Percentiles rank a stretch among this genome's conserved stretches.
Conservation (phyloP, 1,140 invertebrate genomes). For the Plutomurus gul region DNA sequence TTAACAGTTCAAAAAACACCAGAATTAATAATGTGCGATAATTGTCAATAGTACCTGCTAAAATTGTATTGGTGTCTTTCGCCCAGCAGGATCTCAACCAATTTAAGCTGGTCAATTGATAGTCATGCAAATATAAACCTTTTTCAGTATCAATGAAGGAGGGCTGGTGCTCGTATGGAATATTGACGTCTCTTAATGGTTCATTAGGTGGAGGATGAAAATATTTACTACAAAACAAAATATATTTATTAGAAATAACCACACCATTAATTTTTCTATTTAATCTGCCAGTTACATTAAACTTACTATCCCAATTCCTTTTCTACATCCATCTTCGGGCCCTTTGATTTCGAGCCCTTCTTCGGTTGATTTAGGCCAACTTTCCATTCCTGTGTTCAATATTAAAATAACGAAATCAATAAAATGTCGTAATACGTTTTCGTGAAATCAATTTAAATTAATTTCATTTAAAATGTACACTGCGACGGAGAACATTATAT, state of each 20-base stretch:
- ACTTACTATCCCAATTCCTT: no score
- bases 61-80: constrained; percentile 94
- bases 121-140: constrained; percentile 95
- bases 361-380: no score
- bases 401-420: no score
- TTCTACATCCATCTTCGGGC: no score
- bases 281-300: no score
- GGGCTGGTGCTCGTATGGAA: constrained; percentile 93
- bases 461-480: no score
- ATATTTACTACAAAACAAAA: constrained; percentile 58
- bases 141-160: constrained; percentile 83
- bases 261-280: not conserved
- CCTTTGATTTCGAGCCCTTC: no score
- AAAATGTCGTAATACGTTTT: no score
- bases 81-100: constrained; percentile 96
- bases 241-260: not conserved
- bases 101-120: constrained; percentile 92
- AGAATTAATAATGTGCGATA: no score
- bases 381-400: no score
- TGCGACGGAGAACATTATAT: not conserved
- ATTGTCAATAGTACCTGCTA: constrained; percentile 67
- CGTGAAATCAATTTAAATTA: no score
- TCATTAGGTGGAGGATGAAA: constrained; percentile 88
- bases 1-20: not conserved
- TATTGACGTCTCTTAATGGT: constrained; percentile 86